Base-by-base conservation (phyloP, 2,888 invertebrate species). In the Chrysotoxum bicinctum region DNA sequence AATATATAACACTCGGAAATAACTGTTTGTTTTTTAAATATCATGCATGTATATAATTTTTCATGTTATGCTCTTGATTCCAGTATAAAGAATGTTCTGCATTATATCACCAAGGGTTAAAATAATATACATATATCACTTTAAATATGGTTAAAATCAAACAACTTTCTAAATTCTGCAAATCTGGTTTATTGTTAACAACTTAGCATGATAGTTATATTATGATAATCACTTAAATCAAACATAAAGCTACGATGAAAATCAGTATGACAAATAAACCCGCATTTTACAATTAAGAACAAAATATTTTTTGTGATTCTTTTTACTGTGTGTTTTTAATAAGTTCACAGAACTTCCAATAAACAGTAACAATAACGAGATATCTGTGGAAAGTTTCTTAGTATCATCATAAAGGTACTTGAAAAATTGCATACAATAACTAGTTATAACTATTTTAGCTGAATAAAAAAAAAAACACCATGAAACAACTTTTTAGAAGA, bases 271-370 rank as follows among this genome's bases (percentile, higher is more conserved):
- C 26, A 6, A 48, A 14, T 23, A 21, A 21, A 7, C 4, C n/a
- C 3, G 8, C 1, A 1, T 21, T 50, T 68, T 37, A 21, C 1
- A 50, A 68, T 30, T 40, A 19, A 70, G 14, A 50, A n/a, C 7
- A 69, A 9, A 8, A 23, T 32, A 7, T 43, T 12, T 19, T 1
- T 45, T 30, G 7, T 14, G 3, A 26, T 64, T 30, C 16, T 19
- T 16, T 23, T 16, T 2, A 37, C 19, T 12, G 12, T 8, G 12
- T 40, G 30, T 40, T 40, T 21, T 26, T 30, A 10, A 50, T 40
- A 56, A 68, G 60, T 73, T 82, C 66, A 68, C 37, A 68, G 66
- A 68, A 77, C 72, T 60, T n/a, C 23, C n/a, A 60, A 43, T 26
- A 37, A 32, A 54, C n/a, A 60, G 10, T 19, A 45, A 74, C 26